Percentiles rank a stretch among this genome's conserved stretches.
Conservation (phyloP, 2,113 vertebrate species). For the Protomyctophum bolini region DNA sequence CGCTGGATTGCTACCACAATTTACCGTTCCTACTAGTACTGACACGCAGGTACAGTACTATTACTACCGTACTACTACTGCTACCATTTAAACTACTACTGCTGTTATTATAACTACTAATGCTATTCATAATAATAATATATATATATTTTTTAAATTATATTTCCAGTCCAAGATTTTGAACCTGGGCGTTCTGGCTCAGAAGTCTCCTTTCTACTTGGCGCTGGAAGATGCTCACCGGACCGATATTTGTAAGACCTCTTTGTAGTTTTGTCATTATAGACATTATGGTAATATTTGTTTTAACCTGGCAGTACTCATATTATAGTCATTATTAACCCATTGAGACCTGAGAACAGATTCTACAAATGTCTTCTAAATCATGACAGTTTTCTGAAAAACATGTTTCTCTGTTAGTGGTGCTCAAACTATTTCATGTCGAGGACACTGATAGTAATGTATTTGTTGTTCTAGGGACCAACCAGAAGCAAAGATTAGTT, state of each 20-base stretch:
- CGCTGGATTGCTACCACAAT: slow-evolving; percentile 89
- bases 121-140: not conserved
- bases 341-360: too few species aligned
- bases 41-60: slow-evolving; percentile 74
- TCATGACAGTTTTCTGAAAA: too few species aligned
- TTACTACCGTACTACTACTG: not conserved
- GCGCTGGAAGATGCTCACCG: slow-evolving; percentile 83
- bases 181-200: slow-evolving; percentile 81
- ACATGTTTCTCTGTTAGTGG: too few species aligned
- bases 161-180: slow-evolving; percentile 87
- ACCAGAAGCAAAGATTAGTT: too few species aligned
- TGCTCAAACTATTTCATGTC: too few species aligned
- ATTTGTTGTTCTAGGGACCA: too few species aligned
- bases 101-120: not conserved
- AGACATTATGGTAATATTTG: not conserved
- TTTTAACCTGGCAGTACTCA: not conserved
- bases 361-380: too few species aligned
- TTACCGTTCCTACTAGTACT: slow-evolving; percentile 66
- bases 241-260: slow-evolving; percentile 82
- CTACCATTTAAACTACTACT: not conserved
- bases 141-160: slow-evolving; percentile 34
- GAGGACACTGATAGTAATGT: too few species aligned
- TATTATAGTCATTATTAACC: not conserved
- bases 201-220: slow-evolving; percentile 85
- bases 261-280: not conserved